Base-by-base conservation (phyloP, 2,113 vertebrate genomes). In the Nycticebus coucang region DNA sequence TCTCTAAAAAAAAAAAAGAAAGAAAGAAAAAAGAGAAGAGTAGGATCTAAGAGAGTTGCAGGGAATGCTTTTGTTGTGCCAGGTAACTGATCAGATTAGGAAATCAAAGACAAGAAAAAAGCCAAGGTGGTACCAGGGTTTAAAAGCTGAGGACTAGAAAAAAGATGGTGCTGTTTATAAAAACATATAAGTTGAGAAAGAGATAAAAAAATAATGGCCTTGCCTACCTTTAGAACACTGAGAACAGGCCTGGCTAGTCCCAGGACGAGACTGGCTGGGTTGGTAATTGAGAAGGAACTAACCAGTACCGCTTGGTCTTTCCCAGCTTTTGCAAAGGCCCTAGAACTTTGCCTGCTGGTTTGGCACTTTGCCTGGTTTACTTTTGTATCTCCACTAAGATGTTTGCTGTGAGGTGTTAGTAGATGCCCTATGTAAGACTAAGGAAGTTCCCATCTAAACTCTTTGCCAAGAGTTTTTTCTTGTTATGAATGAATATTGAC, bases 401-500 rank as follows among this genome's bases (percentile, higher is more conserved):
- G 45, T 71, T 90, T 45, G 28, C 68, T 66, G 6, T 37, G 21
- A 37, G 75, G 62, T 89, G 55, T 87, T 75, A 64, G 68, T 50
- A 78, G 35, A 80, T n/a, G n/a, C 22, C 8, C 53, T 68, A 4
- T 80, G 33, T 82, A 33, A 87, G 50, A 91, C 19, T 33, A 71
- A 89, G 64, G 50, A 89, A 82, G 19, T 81, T 86, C 59, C 10
- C 41, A 53, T 78, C 33, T 50, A 37, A 59, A 28, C n/a, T 26
- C 74, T 86, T 93, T 60, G 45, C 45, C 45, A 80, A 94, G 89
- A 93, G 45, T 68, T 69, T 77, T 62, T 89, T 92, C 87, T 82
- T 81, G 24, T 59, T 79, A 14, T 86, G n/a, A 92, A 60, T 57
- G 21, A 57, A 30, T 94, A 11, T 85, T 77, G 82, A 75, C 72